Base-by-base conservation (phyloP, 2,113 vertebrate genomes). In the Conger conger region DNA sequence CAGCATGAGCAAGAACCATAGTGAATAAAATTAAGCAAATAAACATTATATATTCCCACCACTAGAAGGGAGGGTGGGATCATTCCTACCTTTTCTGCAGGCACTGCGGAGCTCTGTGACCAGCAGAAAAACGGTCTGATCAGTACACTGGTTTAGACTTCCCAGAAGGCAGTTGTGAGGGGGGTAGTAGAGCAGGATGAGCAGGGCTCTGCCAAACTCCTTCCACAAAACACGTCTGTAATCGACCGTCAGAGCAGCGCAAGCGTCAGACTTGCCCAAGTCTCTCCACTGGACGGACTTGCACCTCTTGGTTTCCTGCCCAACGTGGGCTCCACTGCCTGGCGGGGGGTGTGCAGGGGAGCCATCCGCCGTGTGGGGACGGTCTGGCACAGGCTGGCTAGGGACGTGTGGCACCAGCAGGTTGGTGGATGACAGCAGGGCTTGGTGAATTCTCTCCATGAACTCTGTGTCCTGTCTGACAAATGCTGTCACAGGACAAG, bases 81-180 rank as follows among this genome's bases (percentile, higher is more conserved):
- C 35, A 80, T 81, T 45, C 85, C 30, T 88, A 95, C 95, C 94
- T 37, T 88, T 83, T 18, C 87, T 60, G 77, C 84, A 89, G 36
- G 84, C 87, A 2, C 87, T 87, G 23, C 83, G 86, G 2, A 94
- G 83, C 85, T 79, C 86, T n/a, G 87, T 83, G 42, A 93, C 42
- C 81, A 93, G 82, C 27, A 90, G 87, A 27, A 91, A 77, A 35
- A 86, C 8, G 63, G 85, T 87, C 50, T 85, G 88, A 76, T 87
- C 81, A 30, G 84, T 91, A 76, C 92, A 93, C 35, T 92, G 91
- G 88, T 92, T 94, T 50, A 95, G 53, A 85, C 92, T 93, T 20
- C 79, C 91, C 60, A 86, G 33, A 84, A 50, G 0, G 60, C 27
- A 30, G 76, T 68, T 80, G 50, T 38, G 13, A n/a, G 36, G 57